A percentile compares a stretch with the other conserved stretches of the same genome.
These are phyloP conservation scores for Desmodus rotundus DNA, from an alignment of 2,113 vertebrate genomes.

Conservation along the genomic window DNA sequence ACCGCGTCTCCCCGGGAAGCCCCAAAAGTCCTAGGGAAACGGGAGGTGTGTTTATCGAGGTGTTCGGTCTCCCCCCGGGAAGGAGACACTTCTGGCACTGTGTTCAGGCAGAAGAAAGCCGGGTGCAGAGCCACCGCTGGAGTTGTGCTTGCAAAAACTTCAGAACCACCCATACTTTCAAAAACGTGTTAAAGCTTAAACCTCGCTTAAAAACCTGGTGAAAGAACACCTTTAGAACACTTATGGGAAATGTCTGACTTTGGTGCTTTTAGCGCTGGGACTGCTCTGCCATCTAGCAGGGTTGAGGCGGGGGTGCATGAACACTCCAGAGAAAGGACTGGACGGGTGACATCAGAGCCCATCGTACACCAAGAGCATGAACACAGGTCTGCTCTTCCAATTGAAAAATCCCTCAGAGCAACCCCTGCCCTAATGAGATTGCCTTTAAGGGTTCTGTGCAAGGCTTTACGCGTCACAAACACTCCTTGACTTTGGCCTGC, in stretches of 20 bases:
- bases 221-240: neutral
- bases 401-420: neutral
- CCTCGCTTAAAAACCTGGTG: neutral
- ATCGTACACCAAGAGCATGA: neutral
- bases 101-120: neutral
- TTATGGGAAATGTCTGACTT: neutral
- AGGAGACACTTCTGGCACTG: neutral
- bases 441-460: conserved; percentile 32
- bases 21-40: neutral
- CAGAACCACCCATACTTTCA: neutral
- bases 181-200: neutral
- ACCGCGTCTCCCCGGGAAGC: neutral
- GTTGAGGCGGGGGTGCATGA: rapidly evolving
- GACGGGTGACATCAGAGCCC: neutral
- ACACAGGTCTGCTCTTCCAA: neutral
- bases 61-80: neutral
- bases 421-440: conserved; percentile 44
- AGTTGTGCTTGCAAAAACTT: neutral
- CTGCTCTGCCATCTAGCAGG: too few species aligned
- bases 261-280: neutral
- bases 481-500: conserved; percentile 71
- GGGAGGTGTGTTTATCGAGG: neutral
- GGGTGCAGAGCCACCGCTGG: neutral
- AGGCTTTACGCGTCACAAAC: conserved; percentile 10
- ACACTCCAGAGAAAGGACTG: neutral